Evolutionary conservation across 2,797 vertebrate species (phyloP), one percentile per base, ranked within the genome.

Genomic region (Poeciliopsis gracilis): DNA sequence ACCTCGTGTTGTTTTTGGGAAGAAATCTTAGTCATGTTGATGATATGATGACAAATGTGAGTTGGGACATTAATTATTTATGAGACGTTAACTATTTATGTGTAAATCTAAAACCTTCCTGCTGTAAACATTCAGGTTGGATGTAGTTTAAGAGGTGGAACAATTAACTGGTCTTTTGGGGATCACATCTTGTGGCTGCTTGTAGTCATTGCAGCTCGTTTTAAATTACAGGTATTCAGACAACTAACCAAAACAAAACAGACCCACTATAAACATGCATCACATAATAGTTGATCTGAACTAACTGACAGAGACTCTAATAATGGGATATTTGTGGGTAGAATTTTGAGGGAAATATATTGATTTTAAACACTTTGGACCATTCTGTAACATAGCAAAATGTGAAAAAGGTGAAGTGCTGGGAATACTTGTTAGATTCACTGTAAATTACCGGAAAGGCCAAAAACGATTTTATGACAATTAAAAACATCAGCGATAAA

Each of bases 1-100:
- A 30, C 89, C 94, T 3, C 86, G 86, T 0, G 95, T 95, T 72
- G 88, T 93, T 33, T 96, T 96, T 79, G 91, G 84, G 33, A 94
- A 90, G 83, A 92, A 75, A 79, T 82, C 77, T 55, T 95, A 88
- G 72, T 73, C 15, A 2, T 36, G 43, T 33, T 33, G 20, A 20
- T 55, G 4, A 46, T 59, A 10, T 43, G 38, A 30, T 74, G 75
- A 70, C 67, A 18, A 12, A 38, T n/a, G 16, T 66, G 8, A 66
- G 20, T 38, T 20, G 33, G 33, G 55, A 59, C 47, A 28, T 23
- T 61, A 66, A n/a, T n/a, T 73, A 16, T 55, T 55, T n/a, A 55
- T 55, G 10, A 55, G 23, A 74, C 23, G 20, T 33, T 18, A 5
- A 20, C 33, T 36, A 5, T 63, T 38, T 15, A 33, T 81, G 33